These are phyloP conservation scores for Trichogramma pretiosum DNA, from an alignment of 1,140 invertebrate genomes.

Conservation along the genomic window DNA sequence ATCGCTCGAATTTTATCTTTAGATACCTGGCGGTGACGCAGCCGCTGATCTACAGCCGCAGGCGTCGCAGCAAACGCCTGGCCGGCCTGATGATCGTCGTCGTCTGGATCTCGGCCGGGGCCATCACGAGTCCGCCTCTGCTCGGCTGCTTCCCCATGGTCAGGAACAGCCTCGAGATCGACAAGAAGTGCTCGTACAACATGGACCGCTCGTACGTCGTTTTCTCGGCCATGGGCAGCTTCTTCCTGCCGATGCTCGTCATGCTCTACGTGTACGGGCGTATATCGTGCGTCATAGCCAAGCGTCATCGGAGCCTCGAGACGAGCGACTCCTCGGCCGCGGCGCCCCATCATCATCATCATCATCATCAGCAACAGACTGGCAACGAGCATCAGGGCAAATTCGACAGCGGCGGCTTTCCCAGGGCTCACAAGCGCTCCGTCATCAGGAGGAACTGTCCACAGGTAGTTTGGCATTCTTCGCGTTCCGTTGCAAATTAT, in stretches of 20 bases:
- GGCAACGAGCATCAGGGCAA: no score
- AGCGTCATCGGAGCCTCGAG: constrained; percentile 48
- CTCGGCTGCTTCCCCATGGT: constrained; percentile 55
- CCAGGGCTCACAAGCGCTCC: not conserved
- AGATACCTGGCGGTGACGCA: constrained; percentile 80
- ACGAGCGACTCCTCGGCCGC: no score
- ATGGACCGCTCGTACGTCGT: constrained; percentile 79
- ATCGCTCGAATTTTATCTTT: no score
- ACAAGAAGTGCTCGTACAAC: constrained; percentile 59
- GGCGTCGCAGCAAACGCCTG: constrained; percentile 66
- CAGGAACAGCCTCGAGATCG: constrained; percentile 23
- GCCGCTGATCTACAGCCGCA: constrained; percentile 70
- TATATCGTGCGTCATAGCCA: constrained; percentile 76
- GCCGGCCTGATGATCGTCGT: constrained; percentile 70
- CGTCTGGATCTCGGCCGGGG: constrained; percentile 72
- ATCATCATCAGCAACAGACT: no score
- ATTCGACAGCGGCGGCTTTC: not conserved
- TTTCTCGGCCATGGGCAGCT: constrained; percentile 85
- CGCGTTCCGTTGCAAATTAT: no score
- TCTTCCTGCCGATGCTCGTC: constrained; percentile 84
- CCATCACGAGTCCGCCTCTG: constrained; percentile 77
- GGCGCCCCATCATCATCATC: no score
- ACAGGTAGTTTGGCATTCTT: no score
- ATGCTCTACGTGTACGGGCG: constrained; percentile 85
- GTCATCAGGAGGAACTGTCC: no score